Evolutionary conservation across 2,888 invertebrate species (phyloP).

Genomic region (Pristionchus fissidentatus): DNA sequence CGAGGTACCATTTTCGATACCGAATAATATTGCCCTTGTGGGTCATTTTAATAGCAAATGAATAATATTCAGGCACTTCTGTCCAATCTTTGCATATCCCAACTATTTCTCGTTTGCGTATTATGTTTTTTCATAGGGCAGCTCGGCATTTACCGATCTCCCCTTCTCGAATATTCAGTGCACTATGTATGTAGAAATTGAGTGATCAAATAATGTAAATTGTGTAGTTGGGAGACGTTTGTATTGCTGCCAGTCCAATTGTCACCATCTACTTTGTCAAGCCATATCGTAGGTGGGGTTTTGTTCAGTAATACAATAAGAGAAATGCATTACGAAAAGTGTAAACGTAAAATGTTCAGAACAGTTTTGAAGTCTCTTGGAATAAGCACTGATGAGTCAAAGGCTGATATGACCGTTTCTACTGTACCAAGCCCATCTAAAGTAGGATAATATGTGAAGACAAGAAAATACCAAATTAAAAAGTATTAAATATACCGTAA

Average conservation of each 20-base stretch:
- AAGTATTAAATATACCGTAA: too few relatives aligned
- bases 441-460: neutral
- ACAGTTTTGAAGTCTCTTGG: neutral
- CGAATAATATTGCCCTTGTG: too few relatives aligned
- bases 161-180: neutral
- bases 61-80: neutral
- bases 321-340: too few relatives aligned
- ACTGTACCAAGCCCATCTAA: neutral
- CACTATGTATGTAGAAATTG: neutral
- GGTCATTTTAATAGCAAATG: neutral
- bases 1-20: too few relatives aligned
- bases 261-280: constrained; percentile 2
- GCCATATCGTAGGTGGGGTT: neutral
- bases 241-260: neutral
- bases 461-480: neutral
- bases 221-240: neutral
- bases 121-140: neutral
- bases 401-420: neutral
- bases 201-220: neutral
- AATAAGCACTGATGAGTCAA: neutral
- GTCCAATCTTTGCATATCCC: neutral
- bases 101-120: constrained; percentile 11
- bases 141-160: neutral
- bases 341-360: neutral
- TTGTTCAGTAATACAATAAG: neutral